Evolutionary conservation across 2,797 vertebrate species (phyloP).

Genomic region (Tachyglossus aculeatus): DNA sequence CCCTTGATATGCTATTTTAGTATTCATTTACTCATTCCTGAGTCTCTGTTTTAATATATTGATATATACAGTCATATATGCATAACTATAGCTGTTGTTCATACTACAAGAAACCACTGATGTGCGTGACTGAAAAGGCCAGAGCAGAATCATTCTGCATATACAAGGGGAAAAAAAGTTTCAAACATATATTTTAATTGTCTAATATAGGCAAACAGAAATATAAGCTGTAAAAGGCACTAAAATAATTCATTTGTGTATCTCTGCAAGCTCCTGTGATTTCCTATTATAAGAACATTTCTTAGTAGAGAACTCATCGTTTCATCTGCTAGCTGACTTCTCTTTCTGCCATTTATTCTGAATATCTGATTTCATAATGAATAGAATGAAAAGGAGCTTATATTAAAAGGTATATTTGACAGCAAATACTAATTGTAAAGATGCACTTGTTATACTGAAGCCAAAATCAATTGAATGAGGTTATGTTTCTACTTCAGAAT

Average conservation of each 20-base stretch:
- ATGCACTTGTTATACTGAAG: slow-evolving; percentile 4
- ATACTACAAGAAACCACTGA: too few relatives aligned
- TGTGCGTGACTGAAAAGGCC: too few relatives aligned
- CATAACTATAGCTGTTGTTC: too few relatives aligned
- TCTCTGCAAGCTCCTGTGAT: slow-evolving; percentile 44
- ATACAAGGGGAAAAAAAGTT: too few relatives aligned
- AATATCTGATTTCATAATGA: slow-evolving; percentile 61
- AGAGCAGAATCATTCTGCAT: too few relatives aligned
- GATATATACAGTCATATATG: too few relatives aligned
- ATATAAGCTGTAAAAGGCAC: slow-evolving; percentile 60
- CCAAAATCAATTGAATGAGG: background rate
- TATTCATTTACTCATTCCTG: too few relatives aligned
- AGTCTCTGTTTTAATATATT: too few relatives aligned
- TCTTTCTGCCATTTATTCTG: slow-evolving; percentile 50
- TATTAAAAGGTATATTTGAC: background rate
- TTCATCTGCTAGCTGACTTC: slow-evolving; percentile 66
- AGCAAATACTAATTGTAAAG: slow-evolving; percentile 8
- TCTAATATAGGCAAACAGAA: too few relatives aligned
- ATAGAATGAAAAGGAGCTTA: slow-evolving; percentile 36
- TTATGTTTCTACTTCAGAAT: background rate
- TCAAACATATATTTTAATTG: too few relatives aligned
- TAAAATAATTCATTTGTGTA: slow-evolving; percentile 50
- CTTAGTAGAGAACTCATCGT: slow-evolving; percentile 53
- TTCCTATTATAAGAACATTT: slow-evolving; percentile 62
- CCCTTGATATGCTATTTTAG: too few relatives aligned